Conservation (phyloP, 2,113 vertebrate species). For the Haliaeetus leucogaster region DNA sequence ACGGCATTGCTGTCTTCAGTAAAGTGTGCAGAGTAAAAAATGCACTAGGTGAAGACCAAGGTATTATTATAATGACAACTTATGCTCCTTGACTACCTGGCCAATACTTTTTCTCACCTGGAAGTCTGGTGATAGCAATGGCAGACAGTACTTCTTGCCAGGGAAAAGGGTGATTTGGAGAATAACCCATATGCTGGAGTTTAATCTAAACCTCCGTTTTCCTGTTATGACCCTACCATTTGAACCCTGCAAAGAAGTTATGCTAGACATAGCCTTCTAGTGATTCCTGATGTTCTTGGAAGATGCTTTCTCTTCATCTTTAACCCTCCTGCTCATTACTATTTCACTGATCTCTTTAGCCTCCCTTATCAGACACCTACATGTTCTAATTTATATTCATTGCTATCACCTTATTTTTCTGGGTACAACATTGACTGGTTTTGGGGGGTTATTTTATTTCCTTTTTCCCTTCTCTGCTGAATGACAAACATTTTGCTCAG, state of each 20-base stretch:
- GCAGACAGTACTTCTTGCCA: background rate
- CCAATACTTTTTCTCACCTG: background rate
- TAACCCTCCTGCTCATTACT: background rate
- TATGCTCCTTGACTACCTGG: background rate
- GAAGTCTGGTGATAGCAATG: background rate
- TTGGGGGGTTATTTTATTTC: background rate
- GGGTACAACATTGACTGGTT: background rate
- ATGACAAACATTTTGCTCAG: background rate
- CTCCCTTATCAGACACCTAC: conserved; percentile 33
- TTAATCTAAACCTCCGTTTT: background rate
- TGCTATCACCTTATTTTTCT: background rate
- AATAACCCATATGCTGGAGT: background rate
- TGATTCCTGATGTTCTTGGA: background rate
- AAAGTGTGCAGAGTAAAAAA: background rate
- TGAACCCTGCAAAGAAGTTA: background rate
- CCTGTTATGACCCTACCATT: background rate
- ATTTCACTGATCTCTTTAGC: background rate
- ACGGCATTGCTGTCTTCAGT: background rate
- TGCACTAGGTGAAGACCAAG: background rate
- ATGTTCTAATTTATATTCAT: conserved; percentile 12
- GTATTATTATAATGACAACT: background rate
- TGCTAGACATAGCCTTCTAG: background rate
- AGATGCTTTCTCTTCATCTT: background rate
- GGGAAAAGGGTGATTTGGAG: background rate
- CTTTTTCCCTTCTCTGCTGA: background rate